Conservation (phyloP, 2,113 vertebrate genomes). For the Euleptes europaea region DNA sequence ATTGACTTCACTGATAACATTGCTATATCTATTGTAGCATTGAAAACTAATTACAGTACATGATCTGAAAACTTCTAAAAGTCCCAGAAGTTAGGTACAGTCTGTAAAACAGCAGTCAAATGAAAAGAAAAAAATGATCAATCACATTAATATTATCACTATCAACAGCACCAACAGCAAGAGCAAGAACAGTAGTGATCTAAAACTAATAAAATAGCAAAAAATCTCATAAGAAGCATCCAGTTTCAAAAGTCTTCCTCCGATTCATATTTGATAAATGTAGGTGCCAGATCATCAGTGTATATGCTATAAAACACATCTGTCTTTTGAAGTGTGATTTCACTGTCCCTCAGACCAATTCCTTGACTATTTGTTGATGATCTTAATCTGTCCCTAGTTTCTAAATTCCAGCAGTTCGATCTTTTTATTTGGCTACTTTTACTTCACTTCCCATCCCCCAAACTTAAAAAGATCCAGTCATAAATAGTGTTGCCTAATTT, state of each 20-base stretch:
- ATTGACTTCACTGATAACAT: not conserved
- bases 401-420: not conserved
- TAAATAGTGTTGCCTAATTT: conserved; percentile 8
- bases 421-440: not conserved
- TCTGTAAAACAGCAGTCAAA: no score
- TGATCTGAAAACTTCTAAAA: no score
- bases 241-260: no score
- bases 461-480: not conserved
- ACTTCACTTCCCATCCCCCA: not conserved
- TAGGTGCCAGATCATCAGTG: not conserved
- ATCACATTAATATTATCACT: no score
- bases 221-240: no score
- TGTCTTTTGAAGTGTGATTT: not conserved
- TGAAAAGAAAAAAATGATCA: no score
- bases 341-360: not conserved
- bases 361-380: not conserved
- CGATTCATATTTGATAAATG: not conserved
- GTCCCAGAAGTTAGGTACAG: no score
- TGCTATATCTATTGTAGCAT: not conserved
- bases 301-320: not conserved
- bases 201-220: no score
- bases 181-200: no score
- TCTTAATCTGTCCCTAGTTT: not conserved
- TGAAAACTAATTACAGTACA: not conserved
- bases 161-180: no score